Evolutionary conservation across 2,888 invertebrate species (phyloP).

Genomic region (Epirrhoe alternata): DNA sequence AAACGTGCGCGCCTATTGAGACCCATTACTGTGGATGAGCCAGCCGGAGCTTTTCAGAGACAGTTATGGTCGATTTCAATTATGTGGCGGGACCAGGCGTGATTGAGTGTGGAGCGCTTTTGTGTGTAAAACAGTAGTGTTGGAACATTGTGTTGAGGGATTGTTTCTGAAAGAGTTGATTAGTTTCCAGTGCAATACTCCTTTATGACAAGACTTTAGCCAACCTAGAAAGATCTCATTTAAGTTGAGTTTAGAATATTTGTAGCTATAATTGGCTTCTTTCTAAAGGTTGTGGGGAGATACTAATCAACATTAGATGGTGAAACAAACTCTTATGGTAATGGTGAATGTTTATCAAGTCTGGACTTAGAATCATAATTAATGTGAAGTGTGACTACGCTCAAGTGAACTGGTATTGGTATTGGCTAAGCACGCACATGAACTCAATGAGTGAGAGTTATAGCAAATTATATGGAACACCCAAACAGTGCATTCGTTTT

Average conservation of each 20-base stretch:
- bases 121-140: too few species aligned
- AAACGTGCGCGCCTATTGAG: slow-evolving; percentile 58
- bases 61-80: slow-evolving; percentile 9
- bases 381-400: neutral
- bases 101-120: neutral
- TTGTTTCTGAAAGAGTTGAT: too few species aligned
- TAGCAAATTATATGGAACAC: slow-evolving; percentile 12
- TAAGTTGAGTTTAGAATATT: too few species aligned
- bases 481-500: slow-evolving; percentile 22
- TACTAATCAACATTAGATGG: too few species aligned
- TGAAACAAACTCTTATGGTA: neutral
- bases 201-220: too few species aligned
- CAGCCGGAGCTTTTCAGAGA: slow-evolving; percentile 15
- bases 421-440: slow-evolving; percentile 6
- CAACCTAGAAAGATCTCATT: too few species aligned
- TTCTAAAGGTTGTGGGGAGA: too few species aligned
- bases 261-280: too few species aligned
- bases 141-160: too few species aligned
- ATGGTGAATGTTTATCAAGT: slow-evolving; percentile 1
- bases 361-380: neutral
- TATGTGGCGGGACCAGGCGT: slow-evolving; percentile 16
- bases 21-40: slow-evolving; percentile 19
- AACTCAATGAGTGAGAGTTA: slow-evolving; percentile 18
- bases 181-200: too few species aligned
- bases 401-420: slow-evolving; percentile 10